phyloP scores from a whole-genome alignment of 2,113 vertebrate genomes.

The Syrrhaptes paradoxus region DNA sequence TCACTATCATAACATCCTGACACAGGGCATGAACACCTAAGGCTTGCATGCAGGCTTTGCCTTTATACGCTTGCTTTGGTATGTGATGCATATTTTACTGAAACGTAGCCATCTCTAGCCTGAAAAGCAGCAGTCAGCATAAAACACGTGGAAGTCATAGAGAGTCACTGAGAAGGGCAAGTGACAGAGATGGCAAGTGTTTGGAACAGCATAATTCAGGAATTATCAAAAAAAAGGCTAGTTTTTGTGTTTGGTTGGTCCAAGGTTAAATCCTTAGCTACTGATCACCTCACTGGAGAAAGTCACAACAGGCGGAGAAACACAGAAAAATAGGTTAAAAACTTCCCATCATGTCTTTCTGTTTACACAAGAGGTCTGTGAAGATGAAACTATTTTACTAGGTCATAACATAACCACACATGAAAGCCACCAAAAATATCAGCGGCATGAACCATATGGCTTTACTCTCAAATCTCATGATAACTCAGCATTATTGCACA shows the following conservation, averaged over 20 bases:
- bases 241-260: neutral
- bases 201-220: neutral
- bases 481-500: neutral
- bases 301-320: neutral
- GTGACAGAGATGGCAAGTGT: neutral
- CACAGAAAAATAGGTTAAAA: neutral
- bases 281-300: neutral
- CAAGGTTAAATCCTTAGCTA: neutral
- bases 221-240: neutral
- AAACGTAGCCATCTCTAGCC: neutral
- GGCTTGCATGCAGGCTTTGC: neutral
- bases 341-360: neutral
- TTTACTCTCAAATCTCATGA: neutral
- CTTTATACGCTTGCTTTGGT: neutral
- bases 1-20: neutral
- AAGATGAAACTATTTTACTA: neutral
- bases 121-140: neutral
- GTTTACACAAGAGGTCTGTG: neutral
- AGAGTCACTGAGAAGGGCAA: neutral
- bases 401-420: neutral
- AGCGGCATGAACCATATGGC: neutral
- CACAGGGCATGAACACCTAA: too few species aligned
- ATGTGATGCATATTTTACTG: neutral
- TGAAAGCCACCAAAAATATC: neutral
- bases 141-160: neutral